These are phyloP conservation scores for Protaetia brevitarsis DNA, from an alignment of 1,140 invertebrate species.

Conservation along the genomic window DNA sequence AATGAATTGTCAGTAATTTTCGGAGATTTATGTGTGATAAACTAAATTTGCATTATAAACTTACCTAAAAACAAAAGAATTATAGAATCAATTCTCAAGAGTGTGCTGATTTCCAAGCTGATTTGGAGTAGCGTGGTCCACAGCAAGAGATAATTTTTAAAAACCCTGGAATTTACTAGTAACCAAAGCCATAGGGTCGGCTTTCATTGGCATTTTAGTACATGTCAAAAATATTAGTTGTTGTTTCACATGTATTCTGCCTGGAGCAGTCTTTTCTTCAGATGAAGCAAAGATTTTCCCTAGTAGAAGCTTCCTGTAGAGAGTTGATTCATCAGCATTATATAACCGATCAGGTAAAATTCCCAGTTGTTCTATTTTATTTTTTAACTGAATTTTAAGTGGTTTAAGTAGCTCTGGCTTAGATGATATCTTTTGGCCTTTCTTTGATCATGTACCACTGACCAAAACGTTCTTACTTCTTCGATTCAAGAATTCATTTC, in stretches of 20 bases:
- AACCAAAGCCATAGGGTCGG: neutral
- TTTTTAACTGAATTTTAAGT: neutral
- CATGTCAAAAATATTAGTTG: conserved; percentile 19
- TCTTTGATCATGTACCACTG: neutral
- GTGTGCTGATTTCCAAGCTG: neutral
- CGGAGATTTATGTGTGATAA: neutral
- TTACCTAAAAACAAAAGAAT: neutral
- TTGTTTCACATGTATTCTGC: conserved; percentile 22
- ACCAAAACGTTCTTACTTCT: neutral
- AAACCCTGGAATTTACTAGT: neutral
- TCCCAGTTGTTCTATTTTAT: neutral
- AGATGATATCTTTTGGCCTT: neutral
- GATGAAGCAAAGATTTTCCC: conserved; percentile 13
- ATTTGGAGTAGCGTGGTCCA: too few relatives aligned
- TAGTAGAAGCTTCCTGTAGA: conserved; percentile 38
- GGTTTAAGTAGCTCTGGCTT: neutral
- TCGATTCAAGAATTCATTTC: neutral
- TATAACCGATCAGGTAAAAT: conserved; percentile 37
- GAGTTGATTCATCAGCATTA: conserved; percentile 48
- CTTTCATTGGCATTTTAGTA: neutral
- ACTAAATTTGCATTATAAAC: neutral
- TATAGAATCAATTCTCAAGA: neutral
- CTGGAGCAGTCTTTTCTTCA: conserved; percentile 20
- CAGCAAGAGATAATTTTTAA: too few relatives aligned
- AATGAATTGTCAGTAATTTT: neutral